A percentile compares a stretch with the other conserved stretches of the same genome.
Evolutionary conservation across 2,797 vertebrate genomes (phyloP).

Genomic region (Amniataba percoides): DNA sequence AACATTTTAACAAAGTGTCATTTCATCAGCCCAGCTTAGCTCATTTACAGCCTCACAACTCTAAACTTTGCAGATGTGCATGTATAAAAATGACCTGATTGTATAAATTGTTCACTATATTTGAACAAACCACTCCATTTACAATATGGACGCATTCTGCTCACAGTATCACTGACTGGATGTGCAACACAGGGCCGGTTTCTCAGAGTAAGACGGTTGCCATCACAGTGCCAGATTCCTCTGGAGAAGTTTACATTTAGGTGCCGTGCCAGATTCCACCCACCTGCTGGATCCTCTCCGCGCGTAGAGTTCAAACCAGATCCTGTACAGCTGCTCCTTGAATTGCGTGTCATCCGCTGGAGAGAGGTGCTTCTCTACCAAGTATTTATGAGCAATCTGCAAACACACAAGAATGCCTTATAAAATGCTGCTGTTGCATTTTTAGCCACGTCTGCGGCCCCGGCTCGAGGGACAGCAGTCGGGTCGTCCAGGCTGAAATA

Average conservation of each 20-base stretch:
- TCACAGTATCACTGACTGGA: background rate
- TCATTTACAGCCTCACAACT: background rate
- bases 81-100: background rate
- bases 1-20: background rate
- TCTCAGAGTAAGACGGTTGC: conserved; percentile 15
- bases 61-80: background rate
- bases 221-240: conserved; percentile 49
- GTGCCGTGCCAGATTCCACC: conserved; percentile 50
- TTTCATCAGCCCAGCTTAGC: background rate
- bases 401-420: conserved; percentile 29
- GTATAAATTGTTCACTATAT: background rate
- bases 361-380: conserved; percentile 85
- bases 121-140: too few species aligned
- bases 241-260: conserved; percentile 20
- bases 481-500: background rate
- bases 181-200: conserved; percentile 22
- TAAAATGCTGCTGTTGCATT: background rate
- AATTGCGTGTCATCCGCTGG: conserved; percentile 77
- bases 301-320: conserved; percentile 89
- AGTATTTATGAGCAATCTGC: conserved; percentile 87
- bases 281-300: conserved; percentile 87
- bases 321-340: conserved; percentile 87
- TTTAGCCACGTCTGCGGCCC: too few species aligned
- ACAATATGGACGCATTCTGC: background rate
- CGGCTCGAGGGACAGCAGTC: background rate